These are phyloP conservation scores for Podotricha telesiphe DNA, from an alignment of 2,888 invertebrate genomes.

Conservation along the genomic window DNA sequence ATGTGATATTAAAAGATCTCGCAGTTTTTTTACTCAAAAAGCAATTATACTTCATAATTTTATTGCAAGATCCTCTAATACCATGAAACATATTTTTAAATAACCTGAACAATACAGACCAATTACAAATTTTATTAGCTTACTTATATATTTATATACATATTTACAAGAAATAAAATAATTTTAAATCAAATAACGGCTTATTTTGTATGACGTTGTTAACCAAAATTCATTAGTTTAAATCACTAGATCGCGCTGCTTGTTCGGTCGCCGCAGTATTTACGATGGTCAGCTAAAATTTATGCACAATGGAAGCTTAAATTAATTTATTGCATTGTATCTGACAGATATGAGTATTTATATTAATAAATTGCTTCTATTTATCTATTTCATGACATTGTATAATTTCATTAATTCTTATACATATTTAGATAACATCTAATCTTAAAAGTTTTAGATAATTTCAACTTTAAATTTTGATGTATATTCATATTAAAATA, in stretches of 20 bases:
- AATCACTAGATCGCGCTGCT: slow-evolving; percentile 37
- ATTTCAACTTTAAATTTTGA: too few relatives aligned
- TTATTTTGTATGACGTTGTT: slow-evolving; percentile 21
- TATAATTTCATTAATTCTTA: not conserved
- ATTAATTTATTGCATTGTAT: slow-evolving; percentile 39
- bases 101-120: not conserved
- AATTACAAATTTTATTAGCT: not conserved
- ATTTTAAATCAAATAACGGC: not conserved
- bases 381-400: not conserved
- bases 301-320: slow-evolving; percentile 41
- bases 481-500: too few relatives aligned
- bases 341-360: slow-evolving; percentile 40
- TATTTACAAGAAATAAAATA: slow-evolving; percentile 12
- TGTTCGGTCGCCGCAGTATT: slow-evolving; percentile 35
- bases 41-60: not conserved
- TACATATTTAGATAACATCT: not conserved
- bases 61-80: not conserved
- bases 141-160: slow-evolving; percentile 10
- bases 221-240: slow-evolving; percentile 40
- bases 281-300: slow-evolving; percentile 44
- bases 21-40: not conserved
- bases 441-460: too few relatives aligned
- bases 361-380: slow-evolving; percentile 34
- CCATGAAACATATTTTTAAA: not conserved
- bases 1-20: not conserved